A percentile compares a stretch with the other conserved stretches of the same genome.
These are phyloP conservation scores for Adelognathus sp. DNA, from an alignment of 2,888 invertebrate species.

Conservation along the genomic window DNA sequence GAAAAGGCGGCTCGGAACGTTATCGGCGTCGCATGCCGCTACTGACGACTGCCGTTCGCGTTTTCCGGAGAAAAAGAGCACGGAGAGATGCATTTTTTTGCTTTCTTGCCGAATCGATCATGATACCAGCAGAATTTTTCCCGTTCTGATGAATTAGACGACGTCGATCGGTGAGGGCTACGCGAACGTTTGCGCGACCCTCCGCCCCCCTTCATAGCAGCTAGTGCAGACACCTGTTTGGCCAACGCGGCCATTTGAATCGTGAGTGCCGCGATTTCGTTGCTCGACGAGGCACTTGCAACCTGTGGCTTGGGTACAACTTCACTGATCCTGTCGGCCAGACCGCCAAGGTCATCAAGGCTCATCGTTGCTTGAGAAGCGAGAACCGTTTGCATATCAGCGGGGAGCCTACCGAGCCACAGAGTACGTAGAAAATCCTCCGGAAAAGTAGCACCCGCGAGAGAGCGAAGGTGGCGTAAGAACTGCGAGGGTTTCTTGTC, in stretches of 20 bases:
- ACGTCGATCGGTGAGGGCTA: background rate
- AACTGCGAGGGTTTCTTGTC: constrained; percentile 67
- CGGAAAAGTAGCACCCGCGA: constrained; percentile 49
- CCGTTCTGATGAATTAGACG: background rate
- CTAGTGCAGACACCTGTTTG: background rate
- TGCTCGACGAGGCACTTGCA: background rate
- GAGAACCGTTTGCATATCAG: constrained; percentile 34
- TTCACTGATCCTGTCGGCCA: constrained; percentile 39
- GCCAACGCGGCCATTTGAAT: background rate
- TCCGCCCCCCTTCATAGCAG: background rate
- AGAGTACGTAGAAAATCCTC: background rate
- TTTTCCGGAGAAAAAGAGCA: background rate
- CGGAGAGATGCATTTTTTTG: background rate
- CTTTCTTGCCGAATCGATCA: background rate
- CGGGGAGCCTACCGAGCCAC: background rate
- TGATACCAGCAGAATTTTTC: constrained; percentile 3
- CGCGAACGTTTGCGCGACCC: background rate
- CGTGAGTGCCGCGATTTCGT: constrained; percentile 2
- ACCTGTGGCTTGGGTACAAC: background rate
- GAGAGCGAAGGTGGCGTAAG: constrained; percentile 59
- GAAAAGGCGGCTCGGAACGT: constrained; percentile 2
- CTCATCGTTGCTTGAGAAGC: constrained; percentile 25
- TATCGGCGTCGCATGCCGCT: background rate
- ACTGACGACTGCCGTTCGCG: background rate
- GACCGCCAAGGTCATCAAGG: constrained; percentile 43